Evolutionary conservation across 1,140 invertebrate species (phyloP).

Genomic region (Metaphire vulgaris): DNA sequence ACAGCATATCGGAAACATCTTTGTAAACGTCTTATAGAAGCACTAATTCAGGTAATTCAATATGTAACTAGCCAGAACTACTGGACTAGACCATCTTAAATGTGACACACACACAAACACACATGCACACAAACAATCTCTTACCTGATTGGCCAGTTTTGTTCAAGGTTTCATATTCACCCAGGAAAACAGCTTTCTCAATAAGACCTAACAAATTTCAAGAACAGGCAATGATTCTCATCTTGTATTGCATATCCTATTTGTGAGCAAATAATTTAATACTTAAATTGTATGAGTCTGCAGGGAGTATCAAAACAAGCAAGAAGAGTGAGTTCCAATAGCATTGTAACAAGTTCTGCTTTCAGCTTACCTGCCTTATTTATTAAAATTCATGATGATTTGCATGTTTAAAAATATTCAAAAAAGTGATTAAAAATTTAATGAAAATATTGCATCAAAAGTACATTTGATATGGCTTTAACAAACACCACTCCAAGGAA

Average conservation of each 20-base stretch:
- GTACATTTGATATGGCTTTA: no score
- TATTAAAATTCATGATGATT: background rate
- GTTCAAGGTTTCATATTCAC: slow-evolving; percentile 75
- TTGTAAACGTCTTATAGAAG: no score
- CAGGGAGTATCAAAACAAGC: background rate
- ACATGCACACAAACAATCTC: no score
- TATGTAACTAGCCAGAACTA: no score
- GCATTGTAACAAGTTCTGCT: background rate
- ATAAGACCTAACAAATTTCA: slow-evolving; percentile 44
- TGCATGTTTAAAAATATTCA: no score
- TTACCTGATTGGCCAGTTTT: slow-evolving; percentile 60
- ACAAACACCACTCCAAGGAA: no score
- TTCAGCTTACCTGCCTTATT: background rate
- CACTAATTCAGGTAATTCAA: no score
- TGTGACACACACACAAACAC: no score
- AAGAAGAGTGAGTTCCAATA: background rate
- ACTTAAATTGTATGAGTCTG: slow-evolving; percentile 5
- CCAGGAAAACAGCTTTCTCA: slow-evolving; percentile 75
- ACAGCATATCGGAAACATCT: no score
- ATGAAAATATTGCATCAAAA: no score
- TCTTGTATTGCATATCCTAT: background rate
- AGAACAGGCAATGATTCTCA: slow-evolving; percentile 2
- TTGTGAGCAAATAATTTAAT: slow-evolving; percentile 13
- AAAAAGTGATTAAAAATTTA: no score
- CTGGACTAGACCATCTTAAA: no score